Percentiles rank a stretch among this genome's conserved stretches.
These are phyloP conservation scores for Ceuthmochares aereus DNA, from an alignment of 2,113 vertebrate genomes.

Conservation along the genomic window DNA sequence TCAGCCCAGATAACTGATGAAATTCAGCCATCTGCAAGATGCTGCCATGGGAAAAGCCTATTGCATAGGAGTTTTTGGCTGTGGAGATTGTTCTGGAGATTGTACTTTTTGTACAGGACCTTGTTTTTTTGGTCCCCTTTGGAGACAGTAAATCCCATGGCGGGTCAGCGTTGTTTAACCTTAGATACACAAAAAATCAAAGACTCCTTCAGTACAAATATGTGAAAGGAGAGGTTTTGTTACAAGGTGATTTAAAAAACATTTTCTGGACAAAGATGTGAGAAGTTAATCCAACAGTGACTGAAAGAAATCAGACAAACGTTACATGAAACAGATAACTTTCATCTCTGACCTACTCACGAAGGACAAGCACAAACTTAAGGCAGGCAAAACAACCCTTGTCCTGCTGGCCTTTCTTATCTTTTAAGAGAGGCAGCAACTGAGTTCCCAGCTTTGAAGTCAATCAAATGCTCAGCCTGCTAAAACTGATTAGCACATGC, in stretches of 20 bases:
- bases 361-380: neutral
- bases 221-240: neutral
- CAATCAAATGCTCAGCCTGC: neutral
- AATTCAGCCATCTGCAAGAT: conserved; percentile 19
- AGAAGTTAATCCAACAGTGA: neutral
- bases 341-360: conserved; percentile 24
- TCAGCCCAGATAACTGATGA: neutral
- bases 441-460: conserved; percentile 41
- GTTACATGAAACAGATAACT: neutral
- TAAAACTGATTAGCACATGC: conserved; percentile 18
- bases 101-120: neutral
- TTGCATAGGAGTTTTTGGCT: neutral
- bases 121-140: neutral
- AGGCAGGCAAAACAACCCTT: conserved; percentile 28
- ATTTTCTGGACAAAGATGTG: conserved; percentile 31
- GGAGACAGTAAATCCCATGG: neutral
- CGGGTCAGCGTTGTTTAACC: neutral
- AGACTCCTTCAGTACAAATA: neutral
- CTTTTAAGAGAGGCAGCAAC: neutral
- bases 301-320: conserved; percentile 44
- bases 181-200: neutral
- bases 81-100: neutral
- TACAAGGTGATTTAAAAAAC: neutral
- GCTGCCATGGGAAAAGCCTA: neutral
- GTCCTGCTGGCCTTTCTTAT: conserved; percentile 13